Conservation (phyloP, 1,140 invertebrate species). For the Zaprionus vittiger region DNA sequence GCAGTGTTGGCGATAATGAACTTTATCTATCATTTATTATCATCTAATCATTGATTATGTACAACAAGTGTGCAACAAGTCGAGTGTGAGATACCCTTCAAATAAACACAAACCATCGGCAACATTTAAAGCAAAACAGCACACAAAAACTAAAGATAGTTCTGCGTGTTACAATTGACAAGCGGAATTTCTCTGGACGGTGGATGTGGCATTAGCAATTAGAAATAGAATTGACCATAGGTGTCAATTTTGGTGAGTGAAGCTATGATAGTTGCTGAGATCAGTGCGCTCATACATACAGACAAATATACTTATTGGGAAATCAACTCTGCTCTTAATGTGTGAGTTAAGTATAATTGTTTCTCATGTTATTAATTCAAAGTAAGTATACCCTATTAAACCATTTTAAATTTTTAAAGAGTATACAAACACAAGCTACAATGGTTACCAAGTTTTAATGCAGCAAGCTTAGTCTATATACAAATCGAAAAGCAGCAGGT, state of each 20-base stretch:
- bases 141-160: too few species aligned
- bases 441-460: background rate
- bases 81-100: background rate
- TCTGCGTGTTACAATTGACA: too few species aligned
- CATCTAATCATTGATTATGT: background rate
- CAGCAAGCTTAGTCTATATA: conserved; percentile 15
- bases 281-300: background rate
- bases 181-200: too few species aligned
- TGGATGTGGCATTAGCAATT: too few species aligned
- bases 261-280: background rate
- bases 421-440: background rate
- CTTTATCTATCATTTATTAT: background rate
- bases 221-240: too few species aligned
- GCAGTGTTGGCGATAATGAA: background rate
- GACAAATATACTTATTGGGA: too few species aligned
- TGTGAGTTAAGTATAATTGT: too few species aligned
- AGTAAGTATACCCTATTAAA: background rate
- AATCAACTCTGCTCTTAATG: too few species aligned
- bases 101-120: too few species aligned
- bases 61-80: background rate
- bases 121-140: too few species aligned
- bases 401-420: background rate
- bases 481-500: background rate
- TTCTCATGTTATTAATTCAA: too few species aligned
- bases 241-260: too few species aligned